Evolutionary conservation across 2,888 invertebrate species (phyloP).

Genomic region (Leptothorax acervorum): DNA sequence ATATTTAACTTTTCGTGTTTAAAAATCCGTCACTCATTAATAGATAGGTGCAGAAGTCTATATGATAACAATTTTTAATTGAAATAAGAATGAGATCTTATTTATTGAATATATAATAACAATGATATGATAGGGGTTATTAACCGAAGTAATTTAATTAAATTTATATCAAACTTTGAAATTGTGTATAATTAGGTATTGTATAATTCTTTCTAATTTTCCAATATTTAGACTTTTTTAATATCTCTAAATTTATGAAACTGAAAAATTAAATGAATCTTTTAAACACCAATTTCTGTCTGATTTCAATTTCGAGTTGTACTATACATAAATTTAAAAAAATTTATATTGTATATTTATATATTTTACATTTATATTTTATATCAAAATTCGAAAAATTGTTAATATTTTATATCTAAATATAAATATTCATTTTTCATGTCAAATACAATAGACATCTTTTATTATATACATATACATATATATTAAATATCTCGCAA

Average conservation of each 20-base stretch:
- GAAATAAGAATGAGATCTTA: not conserved
- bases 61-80: not conserved
- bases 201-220: not conserved
- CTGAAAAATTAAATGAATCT: not conserved
- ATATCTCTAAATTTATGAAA: not conserved
- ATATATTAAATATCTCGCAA: too few relatives aligned
- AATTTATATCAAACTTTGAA: not conserved
- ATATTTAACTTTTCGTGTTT: constrained; percentile 1
- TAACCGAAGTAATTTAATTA: not conserved
- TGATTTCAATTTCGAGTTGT: constrained; percentile 3
- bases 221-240: not conserved
- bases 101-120: not conserved
- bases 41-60: not conserved
- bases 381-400: constrained; percentile 3
- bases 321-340: not conserved
- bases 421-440: not conserved
- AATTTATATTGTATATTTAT: not conserved
- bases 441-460: too few relatives aligned
- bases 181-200: not conserved
- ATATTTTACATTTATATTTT: not conserved
- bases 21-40: not conserved
- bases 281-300: constrained; percentile 2
- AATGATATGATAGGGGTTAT: not conserved
- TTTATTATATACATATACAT: too few relatives aligned
- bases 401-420: not conserved